These are phyloP conservation scores for Acleris literana DNA, from an alignment of 2,888 invertebrate species.

Conservation along the genomic window DNA sequence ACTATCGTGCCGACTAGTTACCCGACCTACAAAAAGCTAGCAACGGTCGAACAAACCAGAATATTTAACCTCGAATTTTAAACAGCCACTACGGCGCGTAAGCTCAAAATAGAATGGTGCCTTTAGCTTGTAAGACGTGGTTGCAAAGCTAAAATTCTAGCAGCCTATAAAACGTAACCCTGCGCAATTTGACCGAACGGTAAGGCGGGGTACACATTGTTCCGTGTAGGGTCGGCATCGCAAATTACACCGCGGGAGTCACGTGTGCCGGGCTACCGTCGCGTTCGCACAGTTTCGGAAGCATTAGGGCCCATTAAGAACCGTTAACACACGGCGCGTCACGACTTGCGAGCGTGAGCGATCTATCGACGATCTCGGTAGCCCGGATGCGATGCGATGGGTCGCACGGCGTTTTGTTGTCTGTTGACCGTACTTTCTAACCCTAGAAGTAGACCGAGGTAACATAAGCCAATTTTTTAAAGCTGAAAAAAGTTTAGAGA, in stretches of 20 bases:
- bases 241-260: constrained; percentile 73
- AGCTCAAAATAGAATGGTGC: too few species aligned
- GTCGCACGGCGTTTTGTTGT: constrained; percentile 71
- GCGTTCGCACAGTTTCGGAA: constrained; percentile 84
- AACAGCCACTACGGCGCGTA: too few species aligned
- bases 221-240: constrained; percentile 63
- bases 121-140: too few species aligned
- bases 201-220: constrained; percentile 66
- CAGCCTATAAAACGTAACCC: constrained; percentile 48
- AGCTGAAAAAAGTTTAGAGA: too few species aligned
- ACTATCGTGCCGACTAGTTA: too few species aligned
- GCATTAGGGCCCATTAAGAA: constrained; percentile 83
- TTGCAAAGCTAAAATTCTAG: constrained; percentile 39
- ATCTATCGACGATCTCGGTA: constrained; percentile 80
- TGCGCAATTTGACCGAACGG: constrained; percentile 63
- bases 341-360: constrained; percentile 77
- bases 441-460: neutral
- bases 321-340: constrained; percentile 81
- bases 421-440: constrained; percentile 43
- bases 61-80: too few species aligned
- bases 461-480: neutral
- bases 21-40: too few species aligned
- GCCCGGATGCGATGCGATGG: constrained; percentile 62
- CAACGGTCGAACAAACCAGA: too few species aligned
- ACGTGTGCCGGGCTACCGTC: constrained; percentile 80